Conservation (phyloP, 2,797 vertebrate species). For the Stomatorhinus walkeri region DNA sequence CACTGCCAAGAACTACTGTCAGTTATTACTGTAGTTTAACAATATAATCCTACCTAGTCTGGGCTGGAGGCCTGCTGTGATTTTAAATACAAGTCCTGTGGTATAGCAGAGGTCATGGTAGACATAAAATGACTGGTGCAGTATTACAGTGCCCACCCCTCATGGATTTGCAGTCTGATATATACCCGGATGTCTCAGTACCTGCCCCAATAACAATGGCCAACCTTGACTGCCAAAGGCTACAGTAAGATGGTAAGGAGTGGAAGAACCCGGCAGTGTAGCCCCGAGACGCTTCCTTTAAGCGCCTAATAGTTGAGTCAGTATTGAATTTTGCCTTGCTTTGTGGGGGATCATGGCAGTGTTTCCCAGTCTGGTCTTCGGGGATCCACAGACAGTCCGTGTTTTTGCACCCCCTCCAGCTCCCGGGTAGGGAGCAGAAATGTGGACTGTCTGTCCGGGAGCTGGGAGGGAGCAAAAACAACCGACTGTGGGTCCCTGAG, state of each 20-base stretch:
- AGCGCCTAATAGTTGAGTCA: background rate
- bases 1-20: slow-evolving; percentile 10
- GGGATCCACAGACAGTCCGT: background rate
- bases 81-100: slow-evolving; percentile 8
- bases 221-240: background rate
- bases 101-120: background rate
- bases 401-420: background rate
- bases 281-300: background rate
- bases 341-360: background rate
- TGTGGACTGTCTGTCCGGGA: background rate
- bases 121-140: slow-evolving; percentile 2
- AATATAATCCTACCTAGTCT: slow-evolving; percentile 8
- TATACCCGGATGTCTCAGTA: background rate
- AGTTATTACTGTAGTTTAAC: background rate
- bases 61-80: background rate
- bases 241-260: background rate
- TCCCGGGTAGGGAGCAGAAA: background rate
- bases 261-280: background rate
- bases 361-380: background rate
- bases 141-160: background rate
- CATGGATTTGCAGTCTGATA: background rate
- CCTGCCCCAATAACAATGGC: background rate
- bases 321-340: background rate
- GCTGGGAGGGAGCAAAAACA: background rate
- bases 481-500: background rate